Evolutionary conservation across 1,140 invertebrate species (phyloP).

Genomic region (Bombus ignitus): DNA sequence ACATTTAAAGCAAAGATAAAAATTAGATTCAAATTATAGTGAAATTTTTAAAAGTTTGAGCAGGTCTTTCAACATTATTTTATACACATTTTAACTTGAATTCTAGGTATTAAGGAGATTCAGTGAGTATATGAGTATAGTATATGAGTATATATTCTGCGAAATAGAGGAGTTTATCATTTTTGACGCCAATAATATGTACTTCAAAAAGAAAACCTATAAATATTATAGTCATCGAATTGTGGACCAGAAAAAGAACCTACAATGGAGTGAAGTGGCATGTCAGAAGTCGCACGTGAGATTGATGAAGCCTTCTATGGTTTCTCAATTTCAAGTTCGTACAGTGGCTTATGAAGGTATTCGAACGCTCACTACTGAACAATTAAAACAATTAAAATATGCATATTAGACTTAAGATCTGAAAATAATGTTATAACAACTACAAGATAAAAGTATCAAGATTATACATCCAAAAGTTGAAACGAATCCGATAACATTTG

Average conservation of each 20-base stretch:
- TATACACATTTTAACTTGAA: background rate
- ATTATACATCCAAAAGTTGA: no score
- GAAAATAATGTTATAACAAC: background rate
- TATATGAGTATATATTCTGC: no score
- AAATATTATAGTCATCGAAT: background rate
- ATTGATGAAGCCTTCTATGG: slow-evolving; percentile 62
- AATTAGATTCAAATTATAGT: background rate
- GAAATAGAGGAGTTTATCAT: background rate
- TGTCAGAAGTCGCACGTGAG: slow-evolving; percentile 66
- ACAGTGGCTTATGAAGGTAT: background rate
- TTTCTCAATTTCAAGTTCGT: slow-evolving; percentile 23
- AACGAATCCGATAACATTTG: no score
- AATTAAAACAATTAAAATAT: background rate
- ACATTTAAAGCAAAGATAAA: background rate
- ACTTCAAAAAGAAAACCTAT: background rate
- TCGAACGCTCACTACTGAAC: background rate
- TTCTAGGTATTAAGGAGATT: background rate
- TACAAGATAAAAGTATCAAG: no score
- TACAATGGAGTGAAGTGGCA: slow-evolving; percentile 58
- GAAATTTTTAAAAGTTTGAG: background rate
- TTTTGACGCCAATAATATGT: background rate
- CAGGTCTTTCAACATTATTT: background rate
- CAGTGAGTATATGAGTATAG: background rate
- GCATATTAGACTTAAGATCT: background rate
- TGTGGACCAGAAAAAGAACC: background rate